These are phyloP conservation scores for Noctua pronuba DNA, from an alignment of 2,888 invertebrate species.

Conservation along the genomic window DNA sequence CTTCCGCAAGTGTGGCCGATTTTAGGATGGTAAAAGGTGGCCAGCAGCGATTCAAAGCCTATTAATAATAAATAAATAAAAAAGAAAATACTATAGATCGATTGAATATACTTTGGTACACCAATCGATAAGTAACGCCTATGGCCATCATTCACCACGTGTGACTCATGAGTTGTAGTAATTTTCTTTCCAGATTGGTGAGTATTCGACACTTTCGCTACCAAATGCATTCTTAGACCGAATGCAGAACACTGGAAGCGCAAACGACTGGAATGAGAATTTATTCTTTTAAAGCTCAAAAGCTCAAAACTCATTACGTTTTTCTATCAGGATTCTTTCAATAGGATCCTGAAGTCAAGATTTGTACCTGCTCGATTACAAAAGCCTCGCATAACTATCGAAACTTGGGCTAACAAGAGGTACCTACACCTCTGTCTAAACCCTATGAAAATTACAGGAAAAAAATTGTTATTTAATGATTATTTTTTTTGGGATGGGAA, in stretches of 20 bases:
- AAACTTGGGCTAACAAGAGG: neutral
- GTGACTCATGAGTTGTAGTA: neutral
- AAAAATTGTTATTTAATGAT: neutral
- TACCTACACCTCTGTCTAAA: neutral
- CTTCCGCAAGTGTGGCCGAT: neutral
- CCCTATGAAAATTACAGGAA: neutral
- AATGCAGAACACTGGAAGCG: too few relatives aligned
- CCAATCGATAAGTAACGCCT: too few relatives aligned
- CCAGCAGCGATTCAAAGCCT: neutral
- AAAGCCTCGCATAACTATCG: neutral
- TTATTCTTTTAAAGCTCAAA: neutral
- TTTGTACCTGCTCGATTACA: too few relatives aligned
- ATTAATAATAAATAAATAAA: too few relatives aligned
- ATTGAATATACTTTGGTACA: too few relatives aligned
- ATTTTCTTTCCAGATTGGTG: neutral
- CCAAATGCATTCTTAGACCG: neutral
- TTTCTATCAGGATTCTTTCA: too few relatives aligned
- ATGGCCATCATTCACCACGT: neutral
- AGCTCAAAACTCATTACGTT: neutral
- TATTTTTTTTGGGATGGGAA: too few relatives aligned
- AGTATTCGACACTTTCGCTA: neutral
- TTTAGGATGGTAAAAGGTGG: neutral
- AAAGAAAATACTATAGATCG: too few relatives aligned
- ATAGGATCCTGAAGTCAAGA: too few relatives aligned
- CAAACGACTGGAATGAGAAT: neutral